Percentiles rank a stretch among this genome's conserved stretches.
These are phyloP conservation scores for Acanthurus tractus DNA, from an alignment of 2,797 vertebrate genomes.

Conservation along the genomic window DNA sequence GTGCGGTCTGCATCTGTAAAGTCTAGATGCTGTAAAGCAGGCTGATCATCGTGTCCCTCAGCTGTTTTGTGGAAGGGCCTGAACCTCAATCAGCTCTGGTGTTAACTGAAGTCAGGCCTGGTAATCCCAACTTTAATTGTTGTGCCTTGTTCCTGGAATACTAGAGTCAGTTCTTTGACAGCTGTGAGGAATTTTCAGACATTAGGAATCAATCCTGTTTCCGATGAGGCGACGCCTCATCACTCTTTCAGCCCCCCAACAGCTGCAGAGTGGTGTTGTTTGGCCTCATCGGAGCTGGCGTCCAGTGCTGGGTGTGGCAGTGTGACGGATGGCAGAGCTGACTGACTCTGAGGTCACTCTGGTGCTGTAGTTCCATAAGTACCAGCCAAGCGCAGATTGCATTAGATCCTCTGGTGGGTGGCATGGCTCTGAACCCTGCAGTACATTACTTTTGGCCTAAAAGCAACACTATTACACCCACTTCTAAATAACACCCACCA, in stretches of 20 bases:
- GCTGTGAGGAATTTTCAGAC: slow-evolving; percentile 44
- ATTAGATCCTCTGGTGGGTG: slow-evolving; percentile 9
- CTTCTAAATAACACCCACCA: no score
- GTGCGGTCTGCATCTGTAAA: neutral
- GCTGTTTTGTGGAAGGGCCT: slow-evolving; percentile 7
- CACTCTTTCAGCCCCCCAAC: slow-evolving; percentile 15
- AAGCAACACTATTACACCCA: no score
- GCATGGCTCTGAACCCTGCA: slow-evolving; percentile 24
- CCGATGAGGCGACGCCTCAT: slow-evolving; percentile 16
- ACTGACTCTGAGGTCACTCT: slow-evolving; percentile 17
- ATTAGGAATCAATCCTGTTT: slow-evolving; percentile 48
- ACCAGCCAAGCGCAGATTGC: slow-evolving; percentile 45
- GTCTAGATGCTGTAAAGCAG: neutral
- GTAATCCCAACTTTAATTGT: slow-evolving; percentile 6
- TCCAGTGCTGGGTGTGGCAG: slow-evolving; percentile 42
- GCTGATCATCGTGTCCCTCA: neutral
- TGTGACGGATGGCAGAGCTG: slow-evolving; percentile 42
- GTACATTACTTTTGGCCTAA: slow-evolving; percentile 50
- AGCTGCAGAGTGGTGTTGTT: slow-evolving; percentile 62
- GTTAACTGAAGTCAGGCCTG: slow-evolving; percentile 21
- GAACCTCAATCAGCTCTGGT: slow-evolving; percentile 4
- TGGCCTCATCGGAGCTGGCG: slow-evolving; percentile 30
- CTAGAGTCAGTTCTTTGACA: slow-evolving; percentile 5
- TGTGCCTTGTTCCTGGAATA: slow-evolving; percentile 13
- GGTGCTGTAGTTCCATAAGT: slow-evolving; percentile 17